Percentiles rank a stretch among this genome's conserved stretches.
phyloP scores from a whole-genome alignment of 2,888 invertebrate species.

The Sialis lutaria region DNA sequence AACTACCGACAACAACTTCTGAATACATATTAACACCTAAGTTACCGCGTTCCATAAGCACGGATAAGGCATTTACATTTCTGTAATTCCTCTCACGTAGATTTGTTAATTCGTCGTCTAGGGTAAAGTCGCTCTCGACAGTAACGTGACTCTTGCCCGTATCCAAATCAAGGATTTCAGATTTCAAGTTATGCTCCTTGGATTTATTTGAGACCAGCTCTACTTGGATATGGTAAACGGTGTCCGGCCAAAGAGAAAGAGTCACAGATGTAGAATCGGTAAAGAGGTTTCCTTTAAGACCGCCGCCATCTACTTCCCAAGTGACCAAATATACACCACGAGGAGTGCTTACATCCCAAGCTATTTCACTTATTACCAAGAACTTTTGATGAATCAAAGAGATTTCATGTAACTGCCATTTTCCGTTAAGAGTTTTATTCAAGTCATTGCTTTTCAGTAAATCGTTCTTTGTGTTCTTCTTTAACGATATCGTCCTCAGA shows the following conservation, averaged over 20 bases:
- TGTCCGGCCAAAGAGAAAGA: slow-evolving; percentile 64
- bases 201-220: slow-evolving; percentile 41
- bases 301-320: slow-evolving; percentile 71
- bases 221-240: slow-evolving; percentile 65
- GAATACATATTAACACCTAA: background rate
- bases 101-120: background rate
- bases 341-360: slow-evolving; percentile 49
- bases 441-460: slow-evolving; percentile 19
- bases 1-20: background rate
- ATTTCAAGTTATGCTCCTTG: slow-evolving; percentile 41
- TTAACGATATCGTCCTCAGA: slow-evolving; percentile 16
- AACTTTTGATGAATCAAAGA: slow-evolving; percentile 58
- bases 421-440: slow-evolving; percentile 29
- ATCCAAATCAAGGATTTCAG: slow-evolving; percentile 46
- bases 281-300: slow-evolving; percentile 63
- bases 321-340: slow-evolving; percentile 59
- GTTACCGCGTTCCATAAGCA: background rate
- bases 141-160: slow-evolving; percentile 45
- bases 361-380: slow-evolving; percentile 50
- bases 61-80: background rate
- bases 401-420: slow-evolving; percentile 49
- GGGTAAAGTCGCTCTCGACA: slow-evolving; percentile 38
- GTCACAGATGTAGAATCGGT: slow-evolving; percentile 67
- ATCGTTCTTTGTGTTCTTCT: slow-evolving; percentile 31
- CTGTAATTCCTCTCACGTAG: background rate